Conservation (phyloP, 1,140 invertebrate species). For the Lordiphosa stackelbergi region DNA sequence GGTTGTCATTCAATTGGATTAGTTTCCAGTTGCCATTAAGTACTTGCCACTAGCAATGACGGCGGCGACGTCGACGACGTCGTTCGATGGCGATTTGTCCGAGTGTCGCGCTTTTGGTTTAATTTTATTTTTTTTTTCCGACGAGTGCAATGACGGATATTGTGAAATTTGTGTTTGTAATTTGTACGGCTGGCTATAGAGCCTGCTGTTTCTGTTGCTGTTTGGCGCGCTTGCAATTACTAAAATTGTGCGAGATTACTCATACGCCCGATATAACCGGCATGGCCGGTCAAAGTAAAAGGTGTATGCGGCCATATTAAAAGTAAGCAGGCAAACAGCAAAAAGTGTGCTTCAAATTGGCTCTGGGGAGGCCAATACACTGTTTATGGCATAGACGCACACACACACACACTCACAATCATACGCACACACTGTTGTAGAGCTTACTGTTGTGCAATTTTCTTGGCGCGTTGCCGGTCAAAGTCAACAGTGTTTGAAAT, state of each 20-base stretch:
- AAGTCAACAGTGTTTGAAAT: slow-evolving; percentile 53
- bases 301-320: slow-evolving; percentile 66
- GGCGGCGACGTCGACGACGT: slow-evolving; percentile 13
- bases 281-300: slow-evolving; percentile 64
- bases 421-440: slow-evolving; percentile 10
- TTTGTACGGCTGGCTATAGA: slow-evolving; percentile 49
- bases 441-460: slow-evolving; percentile 49
- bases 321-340: slow-evolving; percentile 18
- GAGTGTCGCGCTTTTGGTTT: slow-evolving; percentile 50
- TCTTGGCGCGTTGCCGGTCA: slow-evolving; percentile 47
- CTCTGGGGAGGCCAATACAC: slow-evolving; percentile 65
- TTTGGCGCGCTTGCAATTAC: slow-evolving; percentile 60
- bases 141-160: slow-evolving; percentile 71
- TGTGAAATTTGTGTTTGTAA: slow-evolving; percentile 69
- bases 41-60: slow-evolving; percentile 10
- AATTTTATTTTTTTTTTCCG: slow-evolving; percentile 46
- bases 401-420: not conserved
- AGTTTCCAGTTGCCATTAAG: slow-evolving; percentile 23
- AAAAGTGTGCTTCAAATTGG: slow-evolving; percentile 72
- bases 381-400: slow-evolving; percentile 46
- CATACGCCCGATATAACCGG: slow-evolving; percentile 72
- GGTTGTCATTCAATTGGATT: slow-evolving; percentile 37
- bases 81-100: slow-evolving; percentile 55
- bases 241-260: slow-evolving; percentile 70
- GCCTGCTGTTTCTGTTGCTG: slow-evolving; percentile 32